phyloP scores from a whole-genome alignment of 2,113 vertebrate species.

The Neotragus pygmaeus region DNA sequence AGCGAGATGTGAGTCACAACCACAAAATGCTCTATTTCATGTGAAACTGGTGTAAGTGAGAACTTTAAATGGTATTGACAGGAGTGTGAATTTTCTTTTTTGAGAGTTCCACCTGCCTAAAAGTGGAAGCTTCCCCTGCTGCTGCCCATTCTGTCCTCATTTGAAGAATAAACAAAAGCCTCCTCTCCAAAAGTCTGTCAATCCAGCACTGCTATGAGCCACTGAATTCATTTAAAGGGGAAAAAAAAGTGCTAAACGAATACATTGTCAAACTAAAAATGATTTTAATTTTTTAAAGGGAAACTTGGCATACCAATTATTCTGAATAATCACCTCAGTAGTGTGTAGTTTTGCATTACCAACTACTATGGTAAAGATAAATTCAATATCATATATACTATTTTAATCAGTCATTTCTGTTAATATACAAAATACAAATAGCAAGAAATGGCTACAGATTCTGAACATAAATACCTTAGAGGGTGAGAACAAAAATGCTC shows the following conservation, averaged over 20 bases:
- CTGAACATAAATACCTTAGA: neutral
- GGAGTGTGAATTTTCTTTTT: conserved; percentile 67
- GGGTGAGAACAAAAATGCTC: neutral
- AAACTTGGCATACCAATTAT: conserved; percentile 54
- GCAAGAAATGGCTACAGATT: neutral
- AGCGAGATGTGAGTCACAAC: conserved; percentile 46
- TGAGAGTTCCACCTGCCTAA: conserved; percentile 61
- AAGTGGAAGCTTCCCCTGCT: conserved; percentile 48
- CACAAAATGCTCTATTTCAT: conserved; percentile 47
- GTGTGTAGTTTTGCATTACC: neutral
- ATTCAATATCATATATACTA: neutral
- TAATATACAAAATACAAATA: neutral
- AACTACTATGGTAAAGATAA: neutral
- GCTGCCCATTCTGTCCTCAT: conserved; percentile 50
- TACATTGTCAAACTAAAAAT: conserved; percentile 70
- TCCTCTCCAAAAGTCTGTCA: conserved; percentile 67
- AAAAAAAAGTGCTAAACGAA: conserved; percentile 61
- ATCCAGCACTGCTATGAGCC: conserved; percentile 48
- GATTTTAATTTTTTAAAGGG: conserved; percentile 64
- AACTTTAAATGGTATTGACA: conserved; percentile 69
- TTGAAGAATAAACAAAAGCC: conserved; percentile 52
- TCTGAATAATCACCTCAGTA: conserved; percentile 61
- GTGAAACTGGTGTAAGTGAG: conserved; percentile 51
- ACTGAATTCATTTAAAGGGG: conserved; percentile 26
- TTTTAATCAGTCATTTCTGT: neutral